A percentile compares a stretch with the other conserved stretches of the same genome.
Evolutionary conservation across 53 echinoderm and acorn worm genomes (phyloP).

Genomic region (Crossaster papposus): DNA sequence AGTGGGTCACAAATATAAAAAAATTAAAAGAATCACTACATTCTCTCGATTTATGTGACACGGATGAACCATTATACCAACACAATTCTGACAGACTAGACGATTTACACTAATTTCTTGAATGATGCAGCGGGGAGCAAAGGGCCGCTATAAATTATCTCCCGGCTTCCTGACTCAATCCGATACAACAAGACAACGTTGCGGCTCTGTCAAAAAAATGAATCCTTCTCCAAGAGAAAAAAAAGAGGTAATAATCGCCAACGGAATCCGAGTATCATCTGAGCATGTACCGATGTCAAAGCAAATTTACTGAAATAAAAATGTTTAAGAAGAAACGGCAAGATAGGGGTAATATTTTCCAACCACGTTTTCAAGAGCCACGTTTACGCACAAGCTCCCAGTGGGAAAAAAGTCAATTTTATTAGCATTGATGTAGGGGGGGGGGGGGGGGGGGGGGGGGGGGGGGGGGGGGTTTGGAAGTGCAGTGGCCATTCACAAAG

Average conservation of each 20-base stretch:
- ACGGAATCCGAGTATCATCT: neutral
- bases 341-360: neutral
- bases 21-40: neutral
- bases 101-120: conserved; percentile 19
- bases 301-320: neutral
- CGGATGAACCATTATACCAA: neutral
- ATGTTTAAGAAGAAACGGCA: neutral
- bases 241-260: neutral
- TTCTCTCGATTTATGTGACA: neutral
- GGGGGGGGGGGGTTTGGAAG: neutral
- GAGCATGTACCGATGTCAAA: neutral
- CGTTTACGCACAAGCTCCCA: neutral
- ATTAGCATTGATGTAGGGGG: conserved; percentile 6
- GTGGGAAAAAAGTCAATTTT: neutral
- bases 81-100: conserved; percentile 2
- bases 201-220: neutral
- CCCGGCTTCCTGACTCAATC: neutral
- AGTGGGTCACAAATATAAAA: no score
- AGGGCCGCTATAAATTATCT: conserved; percentile 10
- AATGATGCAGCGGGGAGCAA: conserved; percentile 17
- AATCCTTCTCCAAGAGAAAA: neutral
- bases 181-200: neutral
- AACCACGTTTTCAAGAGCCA: neutral
- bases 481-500: neutral
- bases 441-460: neutral